Base-by-base conservation (phyloP, 2,888 invertebrate species). In the Drosophila incognita region DNA sequence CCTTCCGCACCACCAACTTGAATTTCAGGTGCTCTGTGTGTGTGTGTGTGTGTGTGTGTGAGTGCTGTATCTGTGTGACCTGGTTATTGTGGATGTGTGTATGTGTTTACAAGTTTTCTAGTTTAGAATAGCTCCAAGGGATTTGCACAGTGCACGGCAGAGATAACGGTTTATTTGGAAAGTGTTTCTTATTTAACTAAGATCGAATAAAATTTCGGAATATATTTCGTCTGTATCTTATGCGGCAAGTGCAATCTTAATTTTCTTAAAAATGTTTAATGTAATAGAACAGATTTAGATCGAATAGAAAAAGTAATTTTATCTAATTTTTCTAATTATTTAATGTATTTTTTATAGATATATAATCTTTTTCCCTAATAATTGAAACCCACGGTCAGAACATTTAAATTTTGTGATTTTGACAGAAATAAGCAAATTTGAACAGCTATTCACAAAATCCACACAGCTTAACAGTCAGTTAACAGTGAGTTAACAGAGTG, bases 21-120 rank as follows among this genome's bases (percentile, higher is more conserved):
- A 49, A 71, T 54, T 72, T 70, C 84, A 76, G 81, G 84, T 85
- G 87, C 67, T 68, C 78, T 69, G 24, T 24, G 24, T 24, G 24
- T 21, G 62, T 42, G 24, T 64, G 63, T 52, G 57, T 49, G 65
- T 27, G 58, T 49, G 33, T 21, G 49, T 52, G 66, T 21, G 31
- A 35, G 62, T 67, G 71, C 11, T 74, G 48, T 18, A 29, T 49
- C 29, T 71, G 69, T 74, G 64, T 85, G 80, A 88, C 85, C 88
- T 80, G 88, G 76, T 75, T 77, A 69, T 61, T 61, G 56, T 71
- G 63, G 56, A 52, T 51, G 2, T n/a, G 6, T 31, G 21, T 31
- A 21, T 42, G 42, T 57, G 24, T 42, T 21, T 73, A 69, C 71
- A 74, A 84, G 82, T 87, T 89, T 61, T 87, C 87, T 61, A 89